A percentile compares a stretch with the other conserved stretches of the same genome.
These are phyloP conservation scores for Mastacembelus armatus DNA, from an alignment of 2,797 vertebrate species.

Conservation along the genomic window DNA sequence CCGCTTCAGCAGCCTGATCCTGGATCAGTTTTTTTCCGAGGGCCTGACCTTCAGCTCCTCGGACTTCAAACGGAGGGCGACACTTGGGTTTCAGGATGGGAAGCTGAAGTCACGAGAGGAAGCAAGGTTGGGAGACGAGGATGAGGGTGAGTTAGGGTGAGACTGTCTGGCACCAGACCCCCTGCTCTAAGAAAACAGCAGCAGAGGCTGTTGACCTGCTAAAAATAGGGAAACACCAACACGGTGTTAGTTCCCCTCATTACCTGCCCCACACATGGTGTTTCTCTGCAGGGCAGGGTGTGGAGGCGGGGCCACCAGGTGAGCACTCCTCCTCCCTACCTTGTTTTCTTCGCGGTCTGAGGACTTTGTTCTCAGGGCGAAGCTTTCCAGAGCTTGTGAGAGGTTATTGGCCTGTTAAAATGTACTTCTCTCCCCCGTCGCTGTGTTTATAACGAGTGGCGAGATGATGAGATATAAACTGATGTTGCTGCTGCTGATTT, in stretches of 20 bases:
- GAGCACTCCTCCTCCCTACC: conserved; percentile 19
- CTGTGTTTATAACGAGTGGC: no score
- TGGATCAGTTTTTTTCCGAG: conserved; percentile 17
- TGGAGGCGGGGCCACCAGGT: conserved; percentile 59
- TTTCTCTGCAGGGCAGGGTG: conserved; percentile 22
- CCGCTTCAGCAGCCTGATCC: neutral
- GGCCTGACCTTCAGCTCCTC: conserved; percentile 23
- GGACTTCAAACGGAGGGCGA: conserved; percentile 2
- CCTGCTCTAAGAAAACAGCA: conserved; percentile 22
- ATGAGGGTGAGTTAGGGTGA: conserved; percentile 42
- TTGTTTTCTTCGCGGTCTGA: neutral
- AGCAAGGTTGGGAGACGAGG: conserved; percentile 40
- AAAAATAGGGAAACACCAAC: conserved; percentile 72
- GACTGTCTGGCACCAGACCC: conserved; percentile 62
- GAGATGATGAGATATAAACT: no score
- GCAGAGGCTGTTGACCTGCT: conserved; percentile 74
- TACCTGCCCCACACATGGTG: conserved; percentile 44
- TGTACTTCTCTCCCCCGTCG: conserved; percentile 35
- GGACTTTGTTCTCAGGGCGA: conserved; percentile 66
- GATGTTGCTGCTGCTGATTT: no score
- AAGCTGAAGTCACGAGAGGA: conserved; percentile 56
- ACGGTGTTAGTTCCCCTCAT: conserved; percentile 39
- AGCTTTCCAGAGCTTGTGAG: conserved; percentile 40
- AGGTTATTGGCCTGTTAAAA: conserved; percentile 55
- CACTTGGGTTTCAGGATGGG: conserved; percentile 11